Conservation (phyloP, 2,888 invertebrate species). For the Archaeoteleia sp. region DNA sequence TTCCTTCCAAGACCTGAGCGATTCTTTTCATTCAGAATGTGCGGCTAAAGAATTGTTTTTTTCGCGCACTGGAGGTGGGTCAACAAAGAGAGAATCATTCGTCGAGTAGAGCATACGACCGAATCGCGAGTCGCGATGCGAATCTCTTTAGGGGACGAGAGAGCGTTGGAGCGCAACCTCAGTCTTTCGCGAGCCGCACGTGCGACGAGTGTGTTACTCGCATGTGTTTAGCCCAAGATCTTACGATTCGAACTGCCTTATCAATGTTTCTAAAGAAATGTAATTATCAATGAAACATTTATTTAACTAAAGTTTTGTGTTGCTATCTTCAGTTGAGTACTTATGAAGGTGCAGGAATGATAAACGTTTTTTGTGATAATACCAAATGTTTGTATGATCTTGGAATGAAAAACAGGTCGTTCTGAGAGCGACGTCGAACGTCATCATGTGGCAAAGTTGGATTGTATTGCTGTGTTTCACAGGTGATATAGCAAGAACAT, state of each 20-base stretch:
- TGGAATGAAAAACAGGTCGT: neutral
- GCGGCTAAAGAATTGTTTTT: slow-evolving; percentile 10
- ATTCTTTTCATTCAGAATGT: slow-evolving; percentile 18
- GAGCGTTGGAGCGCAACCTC: slow-evolving; percentile 28
- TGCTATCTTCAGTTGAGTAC: too few relatives aligned
- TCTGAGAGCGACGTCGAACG: neutral
- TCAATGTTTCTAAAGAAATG: neutral
- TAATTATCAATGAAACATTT: neutral
- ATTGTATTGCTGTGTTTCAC: slow-evolving; percentile 63
- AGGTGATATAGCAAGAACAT: too few relatives aligned
- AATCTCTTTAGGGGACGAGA: slow-evolving; percentile 22
- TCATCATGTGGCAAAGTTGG: slow-evolving; percentile 61
- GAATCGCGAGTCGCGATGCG: slow-evolving; percentile 28
- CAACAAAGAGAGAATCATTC: slow-evolving; percentile 31
- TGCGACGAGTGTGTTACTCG: slow-evolving; percentile 29
- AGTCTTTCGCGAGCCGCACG: slow-evolving; percentile 43
- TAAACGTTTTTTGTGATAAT: neutral
- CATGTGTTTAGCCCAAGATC: slow-evolving; percentile 2
- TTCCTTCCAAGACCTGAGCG: slow-evolving; percentile 8
- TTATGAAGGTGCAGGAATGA: neutral
- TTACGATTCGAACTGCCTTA: neutral
- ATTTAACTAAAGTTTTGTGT: too few relatives aligned
- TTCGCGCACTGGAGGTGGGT: slow-evolving; percentile 12
- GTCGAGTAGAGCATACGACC: slow-evolving; percentile 10
- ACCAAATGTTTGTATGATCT: neutral